phyloP scores from a whole-genome alignment of 2,888 invertebrate genomes.

The Rhagonycha fulva region DNA sequence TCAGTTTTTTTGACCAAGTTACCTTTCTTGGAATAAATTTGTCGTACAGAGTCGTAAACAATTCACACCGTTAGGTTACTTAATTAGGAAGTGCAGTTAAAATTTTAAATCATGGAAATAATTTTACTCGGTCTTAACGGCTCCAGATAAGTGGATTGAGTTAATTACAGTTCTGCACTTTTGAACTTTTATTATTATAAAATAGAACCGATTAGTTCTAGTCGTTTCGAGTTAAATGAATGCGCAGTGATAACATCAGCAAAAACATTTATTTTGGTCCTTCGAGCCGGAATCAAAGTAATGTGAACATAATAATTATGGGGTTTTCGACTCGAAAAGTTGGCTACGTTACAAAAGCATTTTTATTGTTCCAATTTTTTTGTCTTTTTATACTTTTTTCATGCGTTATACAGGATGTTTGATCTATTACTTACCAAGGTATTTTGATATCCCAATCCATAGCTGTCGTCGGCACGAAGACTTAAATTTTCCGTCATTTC shows the following conservation, averaged over 20 bases:
- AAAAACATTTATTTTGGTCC: not conserved
- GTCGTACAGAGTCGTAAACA: not conserved
- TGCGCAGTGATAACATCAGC: not conserved
- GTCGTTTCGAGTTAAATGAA: not conserved
- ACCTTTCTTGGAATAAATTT: not conserved
- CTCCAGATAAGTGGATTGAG: not conserved
- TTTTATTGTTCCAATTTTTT: not conserved
- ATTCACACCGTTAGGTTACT: not conserved
- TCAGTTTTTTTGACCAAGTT: not conserved
- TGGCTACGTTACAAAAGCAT: not conserved
- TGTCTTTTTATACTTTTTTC: not conserved
- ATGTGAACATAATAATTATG: not conserved
- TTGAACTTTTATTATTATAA: not conserved
- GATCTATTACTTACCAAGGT: conserved; percentile 50
- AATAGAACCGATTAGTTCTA: not conserved
- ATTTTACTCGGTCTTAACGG: not conserved
- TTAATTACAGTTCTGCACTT: not conserved
- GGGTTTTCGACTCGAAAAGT: not conserved
- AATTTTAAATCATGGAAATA: not conserved
- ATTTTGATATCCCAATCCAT: conserved; percentile 64
- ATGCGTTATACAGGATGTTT: not conserved
- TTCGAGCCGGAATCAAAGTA: not conserved
- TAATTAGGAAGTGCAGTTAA: not conserved
- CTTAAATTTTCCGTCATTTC: conserved; percentile 3
- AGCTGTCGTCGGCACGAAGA: conserved; percentile 58